Evolutionary conservation across 1,140 invertebrate genomes (phyloP).

Genomic region (Tachypleus tridentatus): DNA sequence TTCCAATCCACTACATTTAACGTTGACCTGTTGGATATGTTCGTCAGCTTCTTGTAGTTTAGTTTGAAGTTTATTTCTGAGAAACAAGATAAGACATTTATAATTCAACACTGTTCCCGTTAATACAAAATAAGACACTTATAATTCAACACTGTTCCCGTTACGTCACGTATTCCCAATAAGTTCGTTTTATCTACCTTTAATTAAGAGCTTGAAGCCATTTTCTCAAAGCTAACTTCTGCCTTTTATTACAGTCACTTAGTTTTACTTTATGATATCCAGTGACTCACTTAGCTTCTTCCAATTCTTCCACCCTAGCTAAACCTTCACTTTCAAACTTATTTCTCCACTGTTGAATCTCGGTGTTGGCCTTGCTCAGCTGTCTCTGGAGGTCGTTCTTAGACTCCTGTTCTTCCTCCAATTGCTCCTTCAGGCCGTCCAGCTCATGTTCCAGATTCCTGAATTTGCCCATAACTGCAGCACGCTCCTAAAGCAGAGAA

Average conservation of each 20-base stretch:
- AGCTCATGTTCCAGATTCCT: conserved; percentile 95
- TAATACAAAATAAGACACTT: too few relatives aligned
- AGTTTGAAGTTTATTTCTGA: conserved; percentile 75
- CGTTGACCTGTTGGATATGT: conserved; percentile 92
- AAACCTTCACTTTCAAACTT: conserved; percentile 97
- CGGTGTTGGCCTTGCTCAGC: conserved; percentile 93
- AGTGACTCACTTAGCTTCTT: conserved; percentile 70
- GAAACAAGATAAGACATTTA: not conserved
- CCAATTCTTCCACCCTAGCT: conserved; percentile 90
- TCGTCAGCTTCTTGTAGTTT: conserved; percentile 95
- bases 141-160: too few relatives aligned
- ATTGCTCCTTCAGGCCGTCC: conserved; percentile 89
- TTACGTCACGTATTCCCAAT: not conserved
- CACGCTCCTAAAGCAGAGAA: conserved; percentile 49
- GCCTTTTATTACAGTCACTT: too few relatives aligned
- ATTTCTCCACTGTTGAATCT: conserved; percentile 85
- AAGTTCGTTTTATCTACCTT: not conserved
- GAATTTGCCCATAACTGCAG: conserved; percentile 87
- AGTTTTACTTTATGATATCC: not conserved
- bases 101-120: not conserved
- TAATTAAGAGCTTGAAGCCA: not conserved
- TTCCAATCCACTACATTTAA: conserved; percentile 89
- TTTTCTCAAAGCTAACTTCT: too few relatives aligned
- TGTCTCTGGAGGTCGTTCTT: conserved; percentile 84
- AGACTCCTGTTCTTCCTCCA: conserved; percentile 90